These are phyloP conservation scores for Pygoscelis antarcticus DNA, from an alignment of 2,113 vertebrate genomes.

Conservation along the genomic window DNA sequence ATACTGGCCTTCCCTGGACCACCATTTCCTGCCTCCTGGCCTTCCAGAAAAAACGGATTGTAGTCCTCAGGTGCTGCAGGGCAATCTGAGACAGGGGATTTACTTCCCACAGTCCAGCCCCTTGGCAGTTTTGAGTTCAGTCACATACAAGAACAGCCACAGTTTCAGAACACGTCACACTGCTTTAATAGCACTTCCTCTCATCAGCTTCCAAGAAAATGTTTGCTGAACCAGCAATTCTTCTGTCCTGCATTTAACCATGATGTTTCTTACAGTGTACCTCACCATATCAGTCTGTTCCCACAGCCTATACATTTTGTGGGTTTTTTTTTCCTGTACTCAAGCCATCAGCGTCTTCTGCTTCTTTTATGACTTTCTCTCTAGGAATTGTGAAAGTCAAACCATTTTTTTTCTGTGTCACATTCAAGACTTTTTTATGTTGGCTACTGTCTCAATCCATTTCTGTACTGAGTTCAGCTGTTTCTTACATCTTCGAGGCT, in stretches of 20 bases:
- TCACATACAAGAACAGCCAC: neutral
- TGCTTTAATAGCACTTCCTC: slow-evolving; percentile 27
- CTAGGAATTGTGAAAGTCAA: neutral
- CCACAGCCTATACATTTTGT: neutral
- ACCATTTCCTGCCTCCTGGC: neutral
- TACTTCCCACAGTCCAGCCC: neutral
- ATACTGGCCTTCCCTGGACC: neutral
- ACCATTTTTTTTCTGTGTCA: neutral
- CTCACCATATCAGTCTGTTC: neutral
- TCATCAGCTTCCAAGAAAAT: slow-evolving; percentile 27
- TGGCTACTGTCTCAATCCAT: neutral
- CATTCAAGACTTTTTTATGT: neutral
- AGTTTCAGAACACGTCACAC: slow-evolving; percentile 6
- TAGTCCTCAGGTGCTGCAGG: neutral
- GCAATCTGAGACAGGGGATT: neutral
- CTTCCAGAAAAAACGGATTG: neutral
- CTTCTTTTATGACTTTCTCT: neutral
- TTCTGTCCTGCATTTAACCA: neutral
- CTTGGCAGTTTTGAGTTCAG: neutral
- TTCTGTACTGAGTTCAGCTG: neutral
- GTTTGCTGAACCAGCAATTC: neutral
- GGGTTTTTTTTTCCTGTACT: rapidly evolving
- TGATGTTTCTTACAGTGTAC: neutral
- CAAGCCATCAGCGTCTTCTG: neutral
- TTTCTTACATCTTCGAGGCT: neutral